A percentile compares a stretch with the other conserved stretches of the same genome.
Conservation (phyloP, 2,888 invertebrate genomes). For the Pemphredon lugubris region DNA sequence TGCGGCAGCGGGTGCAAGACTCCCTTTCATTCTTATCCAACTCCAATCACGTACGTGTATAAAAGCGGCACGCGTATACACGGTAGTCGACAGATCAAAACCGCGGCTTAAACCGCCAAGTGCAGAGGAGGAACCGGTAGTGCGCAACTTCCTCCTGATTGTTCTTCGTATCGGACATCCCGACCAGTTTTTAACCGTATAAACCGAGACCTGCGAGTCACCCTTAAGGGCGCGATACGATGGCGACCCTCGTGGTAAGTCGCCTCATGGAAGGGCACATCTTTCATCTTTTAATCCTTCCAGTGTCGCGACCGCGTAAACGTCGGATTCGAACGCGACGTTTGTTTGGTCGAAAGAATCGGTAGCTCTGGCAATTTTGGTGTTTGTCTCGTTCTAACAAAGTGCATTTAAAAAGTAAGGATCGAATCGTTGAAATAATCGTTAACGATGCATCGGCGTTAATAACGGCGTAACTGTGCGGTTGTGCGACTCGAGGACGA, state of each 20-base stretch:
- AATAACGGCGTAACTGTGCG: too few species aligned
- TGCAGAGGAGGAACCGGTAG: conserved; percentile 33
- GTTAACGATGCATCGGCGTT: too few species aligned
- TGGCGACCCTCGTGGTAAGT: conserved; percentile 69
- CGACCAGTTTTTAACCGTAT: not conserved
- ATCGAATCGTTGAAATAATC: too few species aligned
- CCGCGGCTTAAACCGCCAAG: conserved; percentile 53
- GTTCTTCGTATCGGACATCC: not conserved
- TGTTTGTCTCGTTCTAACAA: too few species aligned
- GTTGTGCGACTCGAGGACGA: too few species aligned
- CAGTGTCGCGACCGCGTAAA: too few species aligned
- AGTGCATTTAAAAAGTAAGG: too few species aligned
- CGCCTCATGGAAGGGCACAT: not conserved
- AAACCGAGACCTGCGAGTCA: not conserved
- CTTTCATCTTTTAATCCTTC: too few species aligned
- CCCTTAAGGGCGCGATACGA: conserved; percentile 40
- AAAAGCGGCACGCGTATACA: conserved; percentile 65
- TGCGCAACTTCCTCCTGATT: conserved; percentile 3
- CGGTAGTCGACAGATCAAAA: conserved; percentile 66
- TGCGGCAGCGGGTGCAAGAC: conserved; percentile 47
- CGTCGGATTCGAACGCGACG: too few species aligned
- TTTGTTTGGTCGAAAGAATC: too few species aligned
- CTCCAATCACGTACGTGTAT: conserved; percentile 66
- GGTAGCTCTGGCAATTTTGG: too few species aligned
- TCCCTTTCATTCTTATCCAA: conserved; percentile 70